Base-by-base conservation (phyloP, 2,797 vertebrate genomes). In the Antrozous pallidus region DNA sequence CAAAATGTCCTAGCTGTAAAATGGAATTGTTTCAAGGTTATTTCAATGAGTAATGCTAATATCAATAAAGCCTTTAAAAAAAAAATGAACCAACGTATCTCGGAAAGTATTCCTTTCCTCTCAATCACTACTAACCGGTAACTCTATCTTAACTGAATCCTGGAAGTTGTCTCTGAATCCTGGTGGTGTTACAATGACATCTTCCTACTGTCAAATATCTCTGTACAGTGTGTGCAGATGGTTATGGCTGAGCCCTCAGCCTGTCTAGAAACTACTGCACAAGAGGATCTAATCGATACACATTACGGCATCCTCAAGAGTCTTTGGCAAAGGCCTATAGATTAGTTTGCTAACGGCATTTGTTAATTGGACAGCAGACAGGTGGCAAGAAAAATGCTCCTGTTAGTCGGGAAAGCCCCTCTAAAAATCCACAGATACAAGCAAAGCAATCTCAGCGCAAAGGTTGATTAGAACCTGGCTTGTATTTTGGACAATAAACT, bases 401-500 rank as follows among this genome's bases (percentile, higher is more conserved):
- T 73, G 38, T 92, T 93, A 86, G 73, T 24, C 31, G 73, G 88
- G 90, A 95, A 93, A 92, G 58, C 92, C 82, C 87, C 73, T 82
- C 70, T n/a, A 10, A 84, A 97, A 89, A 95, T 67, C 79, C 89
- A 77, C 78, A 84, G 92, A 94, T 95, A 42, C 47, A 94, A 95
- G 81, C 84, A 84, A 95, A 93, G 36, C 84, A 82, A 78, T 94
- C 88, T 97, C 73, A 82, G 40, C 13, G 95, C 65, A 91, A 97
- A 94, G 87, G 84, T 85, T 95, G 69, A 85, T 98, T 97, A 97
- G 96, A 91, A 96, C 38, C 2, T 45, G 93, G 92, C 93, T 97
- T 97, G 95, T 98, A 97, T 97, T 98, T 97, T 97, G 96, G 97
- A 92, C 96, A 96, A 96, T 98, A 98, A 98, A 98, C 94, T 79